Conservation (phyloP, 92 coral and sea anemone species). For the Porites cylindrica region DNA sequence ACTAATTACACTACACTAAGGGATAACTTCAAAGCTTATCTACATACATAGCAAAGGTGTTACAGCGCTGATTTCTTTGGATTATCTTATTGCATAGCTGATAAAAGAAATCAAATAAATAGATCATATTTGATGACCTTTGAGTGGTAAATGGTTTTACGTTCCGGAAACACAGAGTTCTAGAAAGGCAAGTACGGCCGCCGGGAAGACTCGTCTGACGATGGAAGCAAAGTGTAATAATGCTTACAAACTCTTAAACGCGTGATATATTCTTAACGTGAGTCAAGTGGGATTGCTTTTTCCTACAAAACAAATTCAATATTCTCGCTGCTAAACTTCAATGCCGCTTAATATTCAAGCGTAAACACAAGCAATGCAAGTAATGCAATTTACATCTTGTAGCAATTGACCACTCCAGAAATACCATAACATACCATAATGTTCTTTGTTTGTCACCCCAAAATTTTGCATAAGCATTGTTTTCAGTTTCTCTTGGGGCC, state of each 20-base stretch:
- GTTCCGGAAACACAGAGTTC: slow-evolving; percentile 25
- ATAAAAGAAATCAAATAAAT: slow-evolving; percentile 27
- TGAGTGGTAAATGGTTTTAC: slow-evolving; percentile 27
- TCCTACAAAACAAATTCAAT: neutral
- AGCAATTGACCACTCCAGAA: slow-evolving; percentile 16
- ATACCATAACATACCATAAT: too few relatives aligned
- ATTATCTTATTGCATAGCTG: neutral
- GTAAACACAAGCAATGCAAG: neutral
- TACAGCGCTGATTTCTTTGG: neutral
- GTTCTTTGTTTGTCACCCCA: too few relatives aligned
- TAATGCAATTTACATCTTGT: slow-evolving; percentile 21
- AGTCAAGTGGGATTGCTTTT: neutral
- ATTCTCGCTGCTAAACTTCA: neutral
- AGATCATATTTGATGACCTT: slow-evolving; percentile 26
- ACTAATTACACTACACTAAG: neutral
- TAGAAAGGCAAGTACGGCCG: slow-evolving; percentile 16
- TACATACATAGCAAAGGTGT: neutral
- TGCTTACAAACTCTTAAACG: neutral
- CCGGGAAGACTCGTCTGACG: neutral
- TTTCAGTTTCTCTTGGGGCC: too few relatives aligned
- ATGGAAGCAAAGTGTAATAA: neutral
- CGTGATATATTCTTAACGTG: neutral
- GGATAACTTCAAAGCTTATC: neutral
- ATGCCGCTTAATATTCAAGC: neutral
- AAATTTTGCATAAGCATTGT: too few relatives aligned